These are phyloP conservation scores for Hydrotaea diabolus DNA, from an alignment of 2,888 invertebrate genomes.

Conservation along the genomic window DNA sequence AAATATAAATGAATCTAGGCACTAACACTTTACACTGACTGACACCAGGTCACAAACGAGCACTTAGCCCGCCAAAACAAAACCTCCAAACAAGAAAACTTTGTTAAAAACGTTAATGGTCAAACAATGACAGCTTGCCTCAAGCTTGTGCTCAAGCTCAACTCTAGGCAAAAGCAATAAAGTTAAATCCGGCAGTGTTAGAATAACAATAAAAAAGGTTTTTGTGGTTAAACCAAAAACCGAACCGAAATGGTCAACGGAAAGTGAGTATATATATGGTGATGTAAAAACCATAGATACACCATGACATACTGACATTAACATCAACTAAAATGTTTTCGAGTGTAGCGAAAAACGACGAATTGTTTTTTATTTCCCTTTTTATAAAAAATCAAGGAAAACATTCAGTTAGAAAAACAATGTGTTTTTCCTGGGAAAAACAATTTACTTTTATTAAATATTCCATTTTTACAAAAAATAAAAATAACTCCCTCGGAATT, in stretches of 20 bases:
- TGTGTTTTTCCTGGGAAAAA: too few relatives aligned
- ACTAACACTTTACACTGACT: conserved; percentile 42
- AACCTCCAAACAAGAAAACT: conserved; percentile 25
- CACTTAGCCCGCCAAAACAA: neutral
- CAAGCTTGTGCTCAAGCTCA: neutral
- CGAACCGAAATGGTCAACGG: neutral
- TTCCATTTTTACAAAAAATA: too few relatives aligned
- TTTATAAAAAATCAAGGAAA: too few relatives aligned
- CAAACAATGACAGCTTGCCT: conserved; percentile 60
- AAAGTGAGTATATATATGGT: too few relatives aligned
- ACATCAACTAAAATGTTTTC: neutral
- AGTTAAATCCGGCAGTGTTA: neutral
- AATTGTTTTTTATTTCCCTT: neutral
- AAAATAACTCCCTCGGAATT: too few relatives aligned
- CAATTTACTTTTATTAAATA: too few relatives aligned
- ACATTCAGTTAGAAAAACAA: too few relatives aligned
- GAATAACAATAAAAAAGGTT: neutral
- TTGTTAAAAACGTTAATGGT: conserved; percentile 58
- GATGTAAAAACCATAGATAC: neutral
- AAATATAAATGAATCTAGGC: conserved; percentile 56
- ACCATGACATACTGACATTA: conserved; percentile 15
- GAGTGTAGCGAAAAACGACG: too few relatives aligned
- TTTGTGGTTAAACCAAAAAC: neutral
- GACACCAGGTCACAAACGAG: conserved; percentile 10
- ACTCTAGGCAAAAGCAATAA: neutral